Evolutionary conservation across 2,797 vertebrate genomes (phyloP).

Genomic region (Pterois miles): DNA sequence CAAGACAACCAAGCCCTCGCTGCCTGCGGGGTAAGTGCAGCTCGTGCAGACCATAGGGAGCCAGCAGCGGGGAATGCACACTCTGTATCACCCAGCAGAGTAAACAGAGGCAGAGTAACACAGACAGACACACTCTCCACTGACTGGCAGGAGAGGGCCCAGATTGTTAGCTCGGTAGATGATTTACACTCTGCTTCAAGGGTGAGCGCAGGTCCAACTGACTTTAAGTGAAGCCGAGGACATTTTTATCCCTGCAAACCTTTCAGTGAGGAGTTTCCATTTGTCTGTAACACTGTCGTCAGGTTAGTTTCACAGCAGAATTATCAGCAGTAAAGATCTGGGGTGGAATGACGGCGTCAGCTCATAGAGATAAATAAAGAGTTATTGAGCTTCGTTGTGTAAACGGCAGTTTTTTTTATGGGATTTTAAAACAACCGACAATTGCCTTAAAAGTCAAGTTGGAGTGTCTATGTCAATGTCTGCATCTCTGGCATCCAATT

Average conservation of each 20-base stretch:
- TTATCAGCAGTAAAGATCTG: conserved; percentile 68
- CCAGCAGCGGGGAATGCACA: conserved; percentile 69
- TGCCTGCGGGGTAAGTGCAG: conserved; percentile 74
- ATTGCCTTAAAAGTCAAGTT: conserved; percentile 71
- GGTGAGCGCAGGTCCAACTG: conserved; percentile 73
- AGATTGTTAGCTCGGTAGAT: conserved; percentile 72
- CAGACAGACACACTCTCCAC: conserved; percentile 57
- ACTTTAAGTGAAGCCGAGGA: conserved; percentile 69
- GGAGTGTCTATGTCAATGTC: conserved; percentile 71
- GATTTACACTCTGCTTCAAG: conserved; percentile 79
- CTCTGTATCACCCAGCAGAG: conserved; percentile 71
- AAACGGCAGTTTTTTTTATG: conserved; percentile 52
- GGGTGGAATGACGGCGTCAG: conserved; percentile 51
- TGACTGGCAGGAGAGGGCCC: conserved; percentile 70
- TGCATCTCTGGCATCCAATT: conserved; percentile 45
- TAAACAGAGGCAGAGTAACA: conserved; percentile 70
- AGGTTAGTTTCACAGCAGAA: conserved; percentile 47
- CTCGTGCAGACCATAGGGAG: conserved; percentile 74
- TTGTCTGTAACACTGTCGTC: conserved; percentile 60
- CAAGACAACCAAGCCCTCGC: conserved; percentile 74
- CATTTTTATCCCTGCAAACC: conserved; percentile 65
- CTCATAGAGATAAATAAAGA: conserved; percentile 64
- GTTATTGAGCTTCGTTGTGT: conserved; percentile 69
- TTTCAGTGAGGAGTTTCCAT: conserved; percentile 69
- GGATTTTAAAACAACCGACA: conserved; percentile 47